phyloP scores from a whole-genome alignment of 2,113 vertebrate species.

The Neogale vison region DNA sequence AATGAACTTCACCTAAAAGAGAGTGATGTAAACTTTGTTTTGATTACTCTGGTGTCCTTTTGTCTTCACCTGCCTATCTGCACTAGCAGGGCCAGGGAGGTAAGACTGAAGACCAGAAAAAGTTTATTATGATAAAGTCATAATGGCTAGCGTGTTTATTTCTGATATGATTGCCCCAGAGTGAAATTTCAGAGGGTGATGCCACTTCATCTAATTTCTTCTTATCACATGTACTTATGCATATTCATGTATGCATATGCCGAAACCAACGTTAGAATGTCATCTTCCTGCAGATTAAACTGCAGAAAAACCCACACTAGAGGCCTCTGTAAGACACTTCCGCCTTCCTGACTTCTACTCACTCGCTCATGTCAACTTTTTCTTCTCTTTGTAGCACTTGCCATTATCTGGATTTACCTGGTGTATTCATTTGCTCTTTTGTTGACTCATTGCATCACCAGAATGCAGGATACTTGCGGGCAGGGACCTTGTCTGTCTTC shows the following conservation, averaged over 20 bases:
- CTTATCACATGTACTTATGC: not conserved
- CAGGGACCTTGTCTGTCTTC: not conserved
- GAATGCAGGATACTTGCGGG: not conserved
- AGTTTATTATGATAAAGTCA: not conserved
- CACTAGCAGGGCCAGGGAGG: not conserved
- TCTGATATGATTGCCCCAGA: constrained; percentile 1
- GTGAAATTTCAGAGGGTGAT: constrained; percentile 14
- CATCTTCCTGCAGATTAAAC: constrained; percentile 28
- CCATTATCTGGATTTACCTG: not conserved
- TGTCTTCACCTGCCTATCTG: not conserved
- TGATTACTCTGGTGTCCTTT: not conserved
- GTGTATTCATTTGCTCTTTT: not conserved
- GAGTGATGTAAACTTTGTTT: not conserved
- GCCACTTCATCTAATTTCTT: constrained; percentile 34
- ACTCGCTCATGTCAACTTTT: not conserved
- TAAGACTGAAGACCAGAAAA: not conserved
- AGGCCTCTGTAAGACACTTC: not conserved
- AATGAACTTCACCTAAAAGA: constrained; percentile 39
- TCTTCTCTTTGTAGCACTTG: not conserved
- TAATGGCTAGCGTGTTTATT: constrained; percentile 9
- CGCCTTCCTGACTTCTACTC: not conserved
- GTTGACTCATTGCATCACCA: not conserved
- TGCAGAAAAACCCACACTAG: not conserved
- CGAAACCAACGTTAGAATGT: not conserved
- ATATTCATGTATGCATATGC: constrained; percentile 36